Evolutionary conservation across 2,113 vertebrate genomes (phyloP).

Genomic region (Osmerus mordax): DNA sequence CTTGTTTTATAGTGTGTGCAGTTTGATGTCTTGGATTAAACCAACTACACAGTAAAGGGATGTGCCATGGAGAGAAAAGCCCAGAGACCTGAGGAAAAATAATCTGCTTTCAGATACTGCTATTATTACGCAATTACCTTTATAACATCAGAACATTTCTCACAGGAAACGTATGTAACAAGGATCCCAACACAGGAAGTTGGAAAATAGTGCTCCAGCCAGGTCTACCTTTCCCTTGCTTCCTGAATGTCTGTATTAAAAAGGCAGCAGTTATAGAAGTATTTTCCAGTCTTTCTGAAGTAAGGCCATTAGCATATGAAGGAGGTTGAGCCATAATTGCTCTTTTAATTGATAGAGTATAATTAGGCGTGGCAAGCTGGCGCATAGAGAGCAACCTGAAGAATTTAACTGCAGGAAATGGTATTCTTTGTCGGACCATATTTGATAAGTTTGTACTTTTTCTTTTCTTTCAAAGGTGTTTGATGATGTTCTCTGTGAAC

Average conservation of each 20-base stretch:
- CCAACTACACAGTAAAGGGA: constrained; percentile 22
- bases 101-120: too few relatives aligned
- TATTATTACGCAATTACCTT: too few relatives aligned
- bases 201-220: too few relatives aligned
- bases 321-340: constrained; percentile 58
- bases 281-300: constrained; percentile 34
- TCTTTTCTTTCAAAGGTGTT: constrained; percentile 34
- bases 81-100: too few relatives aligned
- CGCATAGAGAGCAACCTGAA: constrained; percentile 10
- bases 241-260: background rate
- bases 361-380: constrained; percentile 58
- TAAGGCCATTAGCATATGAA: constrained; percentile 67
- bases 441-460: constrained; percentile 23
- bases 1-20: constrained; percentile 36
- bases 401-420: constrained; percentile 30
- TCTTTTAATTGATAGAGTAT: constrained; percentile 69
- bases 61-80: background rate
- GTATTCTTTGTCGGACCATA: constrained; percentile 27
- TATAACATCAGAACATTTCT: too few relatives aligned
- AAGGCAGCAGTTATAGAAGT: constrained; percentile 28
- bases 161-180: too few relatives aligned
- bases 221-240: too few relatives aligned
- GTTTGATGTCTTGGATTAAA: constrained; percentile 59
- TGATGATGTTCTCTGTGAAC: constrained; percentile 44
- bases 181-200: too few relatives aligned